Evolutionary conservation across 2,888 invertebrate genomes (phyloP), one percentile per base, ranked within the genome.

Genomic region (Drosophila mercatorum): DNA sequence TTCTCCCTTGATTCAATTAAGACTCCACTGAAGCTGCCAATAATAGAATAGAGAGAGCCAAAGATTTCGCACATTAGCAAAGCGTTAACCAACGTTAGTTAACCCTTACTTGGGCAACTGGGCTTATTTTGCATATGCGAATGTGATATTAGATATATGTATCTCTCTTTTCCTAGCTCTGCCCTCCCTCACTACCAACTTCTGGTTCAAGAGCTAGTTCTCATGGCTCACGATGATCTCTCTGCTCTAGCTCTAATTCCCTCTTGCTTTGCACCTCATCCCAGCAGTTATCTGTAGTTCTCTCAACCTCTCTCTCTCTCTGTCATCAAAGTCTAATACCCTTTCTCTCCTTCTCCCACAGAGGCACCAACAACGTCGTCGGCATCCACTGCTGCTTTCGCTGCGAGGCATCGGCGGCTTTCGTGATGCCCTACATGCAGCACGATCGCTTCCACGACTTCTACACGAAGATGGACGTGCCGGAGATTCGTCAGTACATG

Each of bases 361-460:
- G 97, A 3, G 98, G 97, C 26, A 94, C 94, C 68, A 95, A 96
- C 90, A 95, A 98, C 94, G 96, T 98, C 17, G 96, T 96, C 81
- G 96, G 96, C 58, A 94, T 97, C 68, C 95, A 96, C 78, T 93
- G 96, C 75, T 97, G 97, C 89, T 93, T 97, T 55, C 94, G 97
- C 60, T 94, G 95, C 84, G 94, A 94, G 73, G 97, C 97, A 86
- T 96, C 96, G 66, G 95, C 97, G 71, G 96, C 96, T 59, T 96
- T 98, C 92, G 95, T 97, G 56, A 97, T 98, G 98, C 97, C 97
- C 4, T 97, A 96, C 91, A 95, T 97, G 94, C 95, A 95, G 74
- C 97, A 98, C 91, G 95, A 95, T 86, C 95, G 95, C 84, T 97
- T 94, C 64, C 93, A 97, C 95, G 96, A 97, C 87, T 97, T 97